Evolutionary conservation across 2,113 vertebrate species (phyloP), one percentile per base, ranked within the genome.

Genomic region (Paradisaea rubra): DNA sequence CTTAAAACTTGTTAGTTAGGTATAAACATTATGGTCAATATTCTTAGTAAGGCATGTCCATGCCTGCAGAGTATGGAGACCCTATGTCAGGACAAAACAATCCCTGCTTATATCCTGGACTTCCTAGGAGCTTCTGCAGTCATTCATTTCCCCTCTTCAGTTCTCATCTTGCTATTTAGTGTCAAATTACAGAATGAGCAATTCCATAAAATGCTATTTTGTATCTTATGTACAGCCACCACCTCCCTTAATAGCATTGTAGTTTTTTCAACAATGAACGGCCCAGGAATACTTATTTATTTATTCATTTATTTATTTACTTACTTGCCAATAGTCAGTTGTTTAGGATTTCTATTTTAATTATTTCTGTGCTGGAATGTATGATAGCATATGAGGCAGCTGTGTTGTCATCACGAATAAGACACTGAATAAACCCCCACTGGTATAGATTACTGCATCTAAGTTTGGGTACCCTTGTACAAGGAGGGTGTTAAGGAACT

Each of bases 381-480:
- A 15, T 50, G 30, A 31, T 14, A 50, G 35, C 19, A 6, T 14
- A 42, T 5, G 15, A 76, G 2, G 6, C 30, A 41, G 1, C 15
- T 42, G 10, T 33, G 14, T 41, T 83, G 22, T 45, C 15, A 39
- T 4, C 13, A 7, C 17, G 15, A 60, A 23, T 60, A 47, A 77
- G 28, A 35, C 14, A 15, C 14, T 49, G 22, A 61, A 2, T 52
- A 65, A 44, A 1, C 39, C 31, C 2, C 15, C 28, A 15, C 7
- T 69, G 28, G 3, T 37, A 8, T 41, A 47, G 27, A 73, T 72
- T 63, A 39, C 8, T 73, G 10, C 12, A 45, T 33, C 24, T 64
- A 3, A 0, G 1, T 69, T 73, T 66, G 56, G 9, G 4, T 1
- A 4, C 21, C 6, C 6, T 31, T 25, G 23, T 49, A 68, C 20